Conservation (phyloP, 1,140 invertebrate genomes). For the Choristoneura fumiferana region DNA sequence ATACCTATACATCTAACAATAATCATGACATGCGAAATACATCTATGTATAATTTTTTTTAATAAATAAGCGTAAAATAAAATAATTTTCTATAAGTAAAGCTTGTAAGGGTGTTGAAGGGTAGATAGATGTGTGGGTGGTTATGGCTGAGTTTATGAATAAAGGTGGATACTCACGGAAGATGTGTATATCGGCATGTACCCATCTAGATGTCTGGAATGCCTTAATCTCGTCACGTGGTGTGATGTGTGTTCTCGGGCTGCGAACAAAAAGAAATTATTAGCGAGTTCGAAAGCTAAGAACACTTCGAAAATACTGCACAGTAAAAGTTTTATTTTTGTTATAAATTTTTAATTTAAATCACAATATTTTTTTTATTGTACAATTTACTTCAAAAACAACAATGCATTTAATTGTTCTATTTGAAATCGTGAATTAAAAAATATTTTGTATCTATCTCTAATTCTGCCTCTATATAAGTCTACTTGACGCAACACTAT, state of each 20-base stretch:
- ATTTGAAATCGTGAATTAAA: too few relatives aligned
- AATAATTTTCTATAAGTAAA: slow-evolving; percentile 61
- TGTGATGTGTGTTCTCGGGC: slow-evolving; percentile 61
- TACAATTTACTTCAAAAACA: too few relatives aligned
- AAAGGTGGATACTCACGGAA: slow-evolving; percentile 52
- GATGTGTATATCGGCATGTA: slow-evolving; percentile 58
- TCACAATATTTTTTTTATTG: too few relatives aligned
- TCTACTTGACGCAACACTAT: too few relatives aligned
- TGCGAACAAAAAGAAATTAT: slow-evolving; percentile 44
- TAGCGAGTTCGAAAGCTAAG: background rate
- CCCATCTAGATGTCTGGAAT: slow-evolving; percentile 65
- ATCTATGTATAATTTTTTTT: slow-evolving; percentile 14
- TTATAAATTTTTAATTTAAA: too few relatives aligned
- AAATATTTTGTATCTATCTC: too few relatives aligned
- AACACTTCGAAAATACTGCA: too few relatives aligned
- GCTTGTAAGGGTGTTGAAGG: slow-evolving; percentile 38
- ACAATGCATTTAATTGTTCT: too few relatives aligned
- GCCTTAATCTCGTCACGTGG: slow-evolving; percentile 65
- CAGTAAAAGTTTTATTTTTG: too few relatives aligned
- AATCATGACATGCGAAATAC: slow-evolving; percentile 13
- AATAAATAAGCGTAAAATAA: slow-evolving; percentile 66
- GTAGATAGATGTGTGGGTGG: slow-evolving; percentile 38
- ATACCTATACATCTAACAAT: slow-evolving; percentile 11
- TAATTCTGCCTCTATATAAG: too few relatives aligned
- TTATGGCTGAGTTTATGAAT: slow-evolving; percentile 33